Evolutionary conservation across 2,888 invertebrate genomes (phyloP), one percentile per base, ranked within the genome.

Genomic region (Dione juno): DNA sequence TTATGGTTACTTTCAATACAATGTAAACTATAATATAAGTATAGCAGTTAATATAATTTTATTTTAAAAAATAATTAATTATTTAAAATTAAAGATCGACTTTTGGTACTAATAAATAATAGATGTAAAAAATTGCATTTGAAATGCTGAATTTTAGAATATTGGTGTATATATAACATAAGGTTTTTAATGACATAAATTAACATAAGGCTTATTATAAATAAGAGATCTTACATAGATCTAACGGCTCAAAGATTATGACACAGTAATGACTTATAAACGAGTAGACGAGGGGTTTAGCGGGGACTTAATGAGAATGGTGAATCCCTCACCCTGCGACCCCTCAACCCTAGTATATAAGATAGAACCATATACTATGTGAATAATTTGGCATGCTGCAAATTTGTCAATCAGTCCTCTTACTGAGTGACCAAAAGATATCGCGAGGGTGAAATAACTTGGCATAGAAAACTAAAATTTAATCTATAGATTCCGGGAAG

Each of bases 251-350:
- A 57, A 37, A 16, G 57, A 57, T 37, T 37, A n/a, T n/a, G n/a
- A n/a, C n/a, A n/a, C 37, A 57, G 57, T 57, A 57, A 37, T 57
- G 37, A 37, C 57, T 57, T 40, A 37, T 57, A 57, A 37, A 37
- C 37, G 10, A 57, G 57, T 57, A 57, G 57, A 57, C 37, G 35
- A 14, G 57, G 37, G 37, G 57, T 14, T 16, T 6, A 16, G 37
- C 37, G 11, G 57, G n/a, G 57, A 16, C 10, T 0, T 16, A 16
- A 57, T 57, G 57, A 57, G 57, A 3, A 37, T 11, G 57, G 37
- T 37, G 10, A 57, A 40, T 16, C 54, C 57, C 37, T 40, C 57
- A 57, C 57, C 57, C 57, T 16, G 57, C 37, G 37, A 11, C 57
- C 37, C 37, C 37, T 40, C 11, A 19, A 37, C 35, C 57, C 6